phyloP scores from a whole-genome alignment of 2,113 vertebrate genomes.

The Pelmatolapia mariae region DNA sequence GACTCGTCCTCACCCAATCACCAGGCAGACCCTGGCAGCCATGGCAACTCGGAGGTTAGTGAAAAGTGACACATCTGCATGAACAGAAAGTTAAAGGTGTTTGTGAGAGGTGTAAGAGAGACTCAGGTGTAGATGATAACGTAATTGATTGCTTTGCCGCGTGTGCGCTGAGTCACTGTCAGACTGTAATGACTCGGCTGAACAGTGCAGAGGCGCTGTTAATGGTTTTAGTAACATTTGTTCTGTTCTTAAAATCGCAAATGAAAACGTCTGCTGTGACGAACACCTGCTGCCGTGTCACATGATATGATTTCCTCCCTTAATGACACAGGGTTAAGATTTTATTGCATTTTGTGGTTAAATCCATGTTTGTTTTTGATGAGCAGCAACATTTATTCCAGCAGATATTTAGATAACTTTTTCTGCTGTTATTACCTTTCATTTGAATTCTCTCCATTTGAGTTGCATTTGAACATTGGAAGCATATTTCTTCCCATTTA shows the following conservation, averaged over 20 bases:
- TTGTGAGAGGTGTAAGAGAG: neutral
- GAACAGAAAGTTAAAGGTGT: neutral
- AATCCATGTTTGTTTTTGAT: neutral
- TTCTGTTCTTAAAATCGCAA: neutral
- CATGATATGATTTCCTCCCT: neutral
- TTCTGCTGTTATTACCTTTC: neutral
- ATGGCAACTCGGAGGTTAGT: slow-evolving; percentile 80
- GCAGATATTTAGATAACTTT: neutral
- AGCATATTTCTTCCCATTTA: neutral
- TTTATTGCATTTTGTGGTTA: neutral
- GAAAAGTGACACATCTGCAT: neutral
- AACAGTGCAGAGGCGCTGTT: neutral
- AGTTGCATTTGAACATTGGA: neutral
- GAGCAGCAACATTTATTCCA: neutral
- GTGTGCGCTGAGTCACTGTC: neutral
- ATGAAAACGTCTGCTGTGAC: neutral
- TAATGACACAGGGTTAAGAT: neutral
- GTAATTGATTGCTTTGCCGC: neutral
- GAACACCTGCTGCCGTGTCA: neutral
- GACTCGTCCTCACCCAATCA: slow-evolving; percentile 96
- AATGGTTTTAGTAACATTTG: neutral
- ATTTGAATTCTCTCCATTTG: neutral
- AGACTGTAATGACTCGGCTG: neutral
- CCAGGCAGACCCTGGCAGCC: slow-evolving; percentile 83
- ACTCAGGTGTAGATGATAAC: neutral